Conservation (phyloP, 2,797 vertebrate genomes). For the Microcaecilia unicolor region DNA sequence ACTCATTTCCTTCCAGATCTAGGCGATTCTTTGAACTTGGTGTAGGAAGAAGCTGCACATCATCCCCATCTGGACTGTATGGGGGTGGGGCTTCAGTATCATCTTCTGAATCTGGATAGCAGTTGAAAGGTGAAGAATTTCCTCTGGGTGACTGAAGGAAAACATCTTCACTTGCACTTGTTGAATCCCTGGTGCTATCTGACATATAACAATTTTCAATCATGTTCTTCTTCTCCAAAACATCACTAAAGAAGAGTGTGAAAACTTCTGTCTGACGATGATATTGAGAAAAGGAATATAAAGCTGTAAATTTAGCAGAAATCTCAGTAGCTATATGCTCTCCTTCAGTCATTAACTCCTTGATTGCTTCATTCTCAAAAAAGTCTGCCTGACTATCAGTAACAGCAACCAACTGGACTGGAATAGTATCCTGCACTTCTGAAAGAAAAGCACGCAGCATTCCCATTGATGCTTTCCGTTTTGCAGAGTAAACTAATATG, state of each 20-base stretch:
- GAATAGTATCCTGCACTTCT: conserved; percentile 94
- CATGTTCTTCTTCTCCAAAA: conserved; percentile 85
- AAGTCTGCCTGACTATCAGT: conserved; percentile 98
- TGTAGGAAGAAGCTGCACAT: conserved; percentile 89
- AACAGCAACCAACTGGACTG: conserved; percentile 94
- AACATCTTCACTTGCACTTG: conserved; percentile 75
- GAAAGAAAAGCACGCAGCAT: conserved; percentile 93
- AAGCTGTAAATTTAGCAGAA: conserved; percentile 88
- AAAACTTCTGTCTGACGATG: conserved; percentile 95
- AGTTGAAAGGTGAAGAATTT: conserved; percentile 80
- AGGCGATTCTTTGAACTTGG: conserved; percentile 84
- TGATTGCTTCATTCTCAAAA: conserved; percentile 95
- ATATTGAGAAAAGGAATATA: conserved; percentile 95
- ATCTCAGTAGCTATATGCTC: conserved; percentile 98
- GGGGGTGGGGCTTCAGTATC: conserved; percentile 94
- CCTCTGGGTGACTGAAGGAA: conserved; percentile 86
- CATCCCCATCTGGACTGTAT: conserved; percentile 95
- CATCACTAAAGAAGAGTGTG: conserved; percentile 93
- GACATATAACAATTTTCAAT: conserved; percentile 90
- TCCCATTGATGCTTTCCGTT: conserved; percentile 96
- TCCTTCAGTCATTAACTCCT: conserved; percentile 96
- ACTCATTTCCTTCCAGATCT: conserved; percentile 94
- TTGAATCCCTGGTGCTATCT: conserved; percentile 80
- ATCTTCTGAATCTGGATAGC: conserved; percentile 90
- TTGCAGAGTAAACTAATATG: conserved; percentile 95